These are phyloP conservation scores for Watsonalla binaria DNA, from an alignment of 2,888 invertebrate species.

Conservation along the genomic window DNA sequence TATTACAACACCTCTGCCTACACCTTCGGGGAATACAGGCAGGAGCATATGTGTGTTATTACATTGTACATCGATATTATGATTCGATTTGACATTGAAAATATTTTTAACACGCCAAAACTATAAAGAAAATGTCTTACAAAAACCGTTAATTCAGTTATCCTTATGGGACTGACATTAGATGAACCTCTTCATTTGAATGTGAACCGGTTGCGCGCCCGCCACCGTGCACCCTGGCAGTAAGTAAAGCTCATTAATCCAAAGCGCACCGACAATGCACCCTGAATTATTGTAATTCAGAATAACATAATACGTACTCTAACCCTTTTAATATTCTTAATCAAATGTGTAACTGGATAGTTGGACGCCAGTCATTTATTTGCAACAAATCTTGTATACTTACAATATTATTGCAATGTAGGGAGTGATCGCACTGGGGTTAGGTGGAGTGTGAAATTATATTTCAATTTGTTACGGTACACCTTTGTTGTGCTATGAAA, in stretches of 20 bases:
- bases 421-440: not conserved
- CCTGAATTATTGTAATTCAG: slow-evolving; percentile 10
- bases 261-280: slow-evolving; percentile 26
- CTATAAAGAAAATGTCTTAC: too few relatives aligned
- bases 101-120: too few relatives aligned
- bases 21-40: too few relatives aligned
- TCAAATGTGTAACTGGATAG: slow-evolving; percentile 38
- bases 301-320: slow-evolving; percentile 19
- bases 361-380: slow-evolving; percentile 47
- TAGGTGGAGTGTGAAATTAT: not conserved
- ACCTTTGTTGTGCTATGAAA: not conserved
- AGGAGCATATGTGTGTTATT: too few relatives aligned
- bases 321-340: slow-evolving; percentile 17
- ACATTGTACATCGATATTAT: too few relatives aligned
- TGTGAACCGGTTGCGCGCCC: slow-evolving; percentile 17
- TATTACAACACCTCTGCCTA: too few relatives aligned
- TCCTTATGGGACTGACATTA: too few relatives aligned
- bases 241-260: slow-evolving; percentile 44
- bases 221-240: slow-evolving; percentile 26
- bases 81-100: too few relatives aligned
- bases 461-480: not conserved
- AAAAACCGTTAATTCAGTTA: too few relatives aligned
- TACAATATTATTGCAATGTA: slow-evolving; percentile 12
- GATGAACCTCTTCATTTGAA: not conserved
- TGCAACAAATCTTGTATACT: slow-evolving; percentile 42